Base-by-base conservation (phyloP, 2,888 invertebrate genomes). In the Eretmocerus hayati region DNA sequence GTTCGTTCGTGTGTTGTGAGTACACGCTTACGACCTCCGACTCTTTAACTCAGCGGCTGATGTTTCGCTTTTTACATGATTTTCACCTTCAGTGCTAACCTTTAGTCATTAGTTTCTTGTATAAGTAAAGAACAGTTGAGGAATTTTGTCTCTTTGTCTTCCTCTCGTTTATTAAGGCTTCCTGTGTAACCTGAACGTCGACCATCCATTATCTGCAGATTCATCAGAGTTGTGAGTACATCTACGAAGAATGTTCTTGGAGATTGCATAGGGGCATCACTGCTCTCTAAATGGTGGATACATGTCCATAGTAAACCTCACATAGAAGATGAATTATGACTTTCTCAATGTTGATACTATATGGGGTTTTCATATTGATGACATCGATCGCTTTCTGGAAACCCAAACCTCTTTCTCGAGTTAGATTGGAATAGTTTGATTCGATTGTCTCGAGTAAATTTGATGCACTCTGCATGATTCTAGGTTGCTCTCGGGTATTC, bases 1-100 rank as follows among this genome's bases (percentile, higher is more conserved):
- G 66, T 62, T 60, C 63, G 65, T 62, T 63, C 62, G 60, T 65
- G 69, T 69, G 69, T 65, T 69, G 69, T 69, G 62, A 69, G 69
- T 69, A 69, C 69, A 64, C 67, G 66, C 44, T 63, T 60, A 59
- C 65, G 64, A 63, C 66, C 69, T 61, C 61, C 48, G 49, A 56
- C 55, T 50, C 52, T 42, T 26, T 26, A 26, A 9, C 26, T 26
- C 26, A 26, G 8, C 11, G 11, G 6, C 26, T 26, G 8, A 9
- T 11, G 6, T 6, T 11, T 26, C 26, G 6, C 11, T 11, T 26
- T 26, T 26, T 11, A 41, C 55, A 48, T 55, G 46, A 40, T 50
- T 35, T 42, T 15, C 52, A 54, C 52, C 47, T 54, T 13, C 33
- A 48, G 51, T 52, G 55, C 16, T 52, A n/a, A 52, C 43, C 40